Base-by-base conservation (phyloP, 1,140 invertebrate genomes). In the Aphelenchoides avenae region DNA sequence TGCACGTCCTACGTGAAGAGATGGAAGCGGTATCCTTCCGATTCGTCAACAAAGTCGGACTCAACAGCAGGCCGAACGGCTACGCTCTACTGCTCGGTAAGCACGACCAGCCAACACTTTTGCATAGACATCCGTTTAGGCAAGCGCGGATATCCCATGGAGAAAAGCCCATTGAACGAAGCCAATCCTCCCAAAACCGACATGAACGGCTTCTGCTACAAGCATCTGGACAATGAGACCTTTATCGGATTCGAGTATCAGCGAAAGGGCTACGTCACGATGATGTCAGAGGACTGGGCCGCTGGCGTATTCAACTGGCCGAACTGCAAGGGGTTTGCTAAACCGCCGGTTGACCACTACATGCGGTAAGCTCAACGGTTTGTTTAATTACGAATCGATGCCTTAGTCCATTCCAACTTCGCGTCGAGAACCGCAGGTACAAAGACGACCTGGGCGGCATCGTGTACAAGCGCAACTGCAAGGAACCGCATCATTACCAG, bases 41-140 rank as follows among this genome's bases (percentile, higher is more conserved):
- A 20, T 24, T 46, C 9, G 22, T 46, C 1, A 57, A 57, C 55
- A 57, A 57, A 47, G 57, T 57, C n/a, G 60, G 39, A 7, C 7
- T 63, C 1, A 64, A 63, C 33, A 60, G 54, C 47, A 36, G 51
- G 15, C 60, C 60, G 37, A 63, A 63, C 57, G 60, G 33, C 2
- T 65, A 46, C 30, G 60, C 60, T 11, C 50, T 63, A 44, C 30
- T 63, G 9, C 27, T 61, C 5, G 58, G 58, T 39, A n/a, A n/a
- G n/a, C n/a, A n/a, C n/a, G n/a, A n/a, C n/a, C n/a, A n/a, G n/a
- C n/a, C n/a, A n/a, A n/a, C n/a, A n/a, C n/a, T n/a, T n/a, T n/a
- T n/a, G n/a, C n/a, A n/a, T n/a, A n/a, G n/a, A n/a, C n/a, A n/a
- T n/a, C n/a, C n/a, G n/a, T n/a, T n/a, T n/a, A n/a, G n/a, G n/a